Conservation (phyloP, 1,140 invertebrate species). For the Matsumurasca onukii region DNA sequence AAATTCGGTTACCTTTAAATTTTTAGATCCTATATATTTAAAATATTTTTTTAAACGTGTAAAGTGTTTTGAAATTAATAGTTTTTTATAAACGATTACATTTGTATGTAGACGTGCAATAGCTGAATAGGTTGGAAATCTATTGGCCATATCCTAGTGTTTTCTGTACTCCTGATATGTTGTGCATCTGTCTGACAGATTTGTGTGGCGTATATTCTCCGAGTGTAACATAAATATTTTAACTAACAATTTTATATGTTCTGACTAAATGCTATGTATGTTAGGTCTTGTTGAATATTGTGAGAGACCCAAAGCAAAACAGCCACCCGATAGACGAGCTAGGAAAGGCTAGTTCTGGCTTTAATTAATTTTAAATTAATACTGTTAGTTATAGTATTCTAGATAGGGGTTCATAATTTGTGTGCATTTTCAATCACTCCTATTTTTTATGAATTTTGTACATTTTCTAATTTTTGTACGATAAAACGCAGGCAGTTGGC, state of each 20-base stretch:
- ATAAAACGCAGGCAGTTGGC: conserved; percentile 28
- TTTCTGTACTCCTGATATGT: background rate
- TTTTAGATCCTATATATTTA: conserved; percentile 20
- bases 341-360: conserved; percentile 31
- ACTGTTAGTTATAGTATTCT: conserved; percentile 35
- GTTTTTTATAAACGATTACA: conserved; percentile 28
- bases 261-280: conserved; percentile 26
- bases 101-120: conserved; percentile 29
- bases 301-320: conserved; percentile 34
- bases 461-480: conserved; percentile 37
- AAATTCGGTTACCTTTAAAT: conserved; percentile 26
- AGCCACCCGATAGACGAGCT: conserved; percentile 19
- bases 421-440: conserved; percentile 37
- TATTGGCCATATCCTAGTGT: conserved; percentile 28
- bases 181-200: background rate
- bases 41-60: conserved; percentile 27
- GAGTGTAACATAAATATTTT: conserved; percentile 26
- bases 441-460: conserved; percentile 37
- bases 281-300: conserved; percentile 26
- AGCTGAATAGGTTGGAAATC: conserved; percentile 31
- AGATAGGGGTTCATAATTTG: conserved; percentile 35
- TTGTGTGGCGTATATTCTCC: conserved; percentile 14
- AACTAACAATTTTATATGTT: conserved; percentile 28
- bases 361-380: conserved; percentile 34
- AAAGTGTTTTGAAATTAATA: conserved; percentile 30